Evolutionary conservation across 2,113 vertebrate species (phyloP).

Genomic region (Alosa alosa): DNA sequence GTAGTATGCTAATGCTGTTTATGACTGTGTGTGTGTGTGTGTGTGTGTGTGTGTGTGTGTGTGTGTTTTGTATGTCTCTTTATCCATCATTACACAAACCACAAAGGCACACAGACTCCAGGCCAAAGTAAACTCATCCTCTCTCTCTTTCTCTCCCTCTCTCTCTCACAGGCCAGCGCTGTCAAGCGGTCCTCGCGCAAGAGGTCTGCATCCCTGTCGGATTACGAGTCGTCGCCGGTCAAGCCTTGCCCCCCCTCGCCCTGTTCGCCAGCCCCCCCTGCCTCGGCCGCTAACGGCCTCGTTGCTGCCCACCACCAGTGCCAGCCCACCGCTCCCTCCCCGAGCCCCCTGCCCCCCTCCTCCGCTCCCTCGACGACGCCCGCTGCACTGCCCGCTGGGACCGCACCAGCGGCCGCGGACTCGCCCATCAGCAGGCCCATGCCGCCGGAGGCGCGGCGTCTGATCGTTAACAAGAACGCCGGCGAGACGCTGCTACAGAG

Average conservation of each 20-base stretch:
- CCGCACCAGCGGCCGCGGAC: slow-evolving; percentile 63
- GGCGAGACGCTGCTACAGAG: slow-evolving; percentile 95
- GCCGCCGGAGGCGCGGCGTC: slow-evolving; percentile 90
- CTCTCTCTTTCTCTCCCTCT: no score
- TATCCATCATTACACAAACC: no score
- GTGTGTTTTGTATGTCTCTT: no score
- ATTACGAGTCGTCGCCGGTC: slow-evolving; percentile 71
- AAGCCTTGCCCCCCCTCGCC: slow-evolving; percentile 66
- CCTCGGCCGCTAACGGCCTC: slow-evolving; percentile 59
- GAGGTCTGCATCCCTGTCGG: slow-evolving; percentile 67
- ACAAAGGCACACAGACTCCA: background rate
- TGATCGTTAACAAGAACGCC: slow-evolving; percentile 98
- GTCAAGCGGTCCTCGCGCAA: slow-evolving; percentile 72
- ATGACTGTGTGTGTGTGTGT: no score
- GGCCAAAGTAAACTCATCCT: slow-evolving; percentile 27
- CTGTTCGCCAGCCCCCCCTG: slow-evolving; percentile 63
- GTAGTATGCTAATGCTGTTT: no score
- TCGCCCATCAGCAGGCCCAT: slow-evolving; percentile 83
- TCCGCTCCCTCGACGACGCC: slow-evolving; percentile 51
- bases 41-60: no score
- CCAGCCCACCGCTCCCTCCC: background rate
- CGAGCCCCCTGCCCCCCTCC: background rate
- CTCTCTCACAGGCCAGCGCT: slow-evolving; percentile 57
- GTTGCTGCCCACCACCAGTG: slow-evolving; percentile 60
- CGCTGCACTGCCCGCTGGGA: slow-evolving; percentile 51